Percentiles rank a stretch among this genome's conserved stretches.
Evolutionary conservation across 2,888 invertebrate genomes (phyloP).

Genomic region (Mythimna pallens): DNA sequence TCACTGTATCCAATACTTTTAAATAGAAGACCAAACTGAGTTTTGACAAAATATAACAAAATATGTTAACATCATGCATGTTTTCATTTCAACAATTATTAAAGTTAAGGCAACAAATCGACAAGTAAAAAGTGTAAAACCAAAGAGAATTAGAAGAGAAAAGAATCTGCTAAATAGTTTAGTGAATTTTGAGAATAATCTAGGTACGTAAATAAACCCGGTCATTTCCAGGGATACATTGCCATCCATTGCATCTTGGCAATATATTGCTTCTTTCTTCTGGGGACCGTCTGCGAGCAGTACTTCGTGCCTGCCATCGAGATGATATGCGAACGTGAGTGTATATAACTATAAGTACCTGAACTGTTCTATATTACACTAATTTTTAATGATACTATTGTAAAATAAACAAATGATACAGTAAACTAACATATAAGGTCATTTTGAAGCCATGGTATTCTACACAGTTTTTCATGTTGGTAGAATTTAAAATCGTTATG

Average conservation of each 20-base stretch:
- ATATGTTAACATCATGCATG: neutral
- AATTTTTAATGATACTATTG: neutral
- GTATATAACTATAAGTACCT: conserved; percentile 4
- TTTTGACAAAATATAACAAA: neutral
- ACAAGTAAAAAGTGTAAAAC: neutral
- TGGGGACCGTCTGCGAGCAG: conserved; percentile 96
- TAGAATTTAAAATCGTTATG: neutral
- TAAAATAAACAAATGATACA: neutral
- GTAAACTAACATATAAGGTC: too few relatives aligned
- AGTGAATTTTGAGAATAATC: neutral
- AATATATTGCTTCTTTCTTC: conserved; percentile 94
- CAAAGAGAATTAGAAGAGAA: neutral
- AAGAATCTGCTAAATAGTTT: neutral
- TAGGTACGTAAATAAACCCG: neutral
- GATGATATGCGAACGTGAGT: conserved; percentile 95
- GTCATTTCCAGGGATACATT: conserved; percentile 91
- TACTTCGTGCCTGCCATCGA: conserved; percentile 97
- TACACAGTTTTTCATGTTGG: neutral
- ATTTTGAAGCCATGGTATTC: too few relatives aligned
- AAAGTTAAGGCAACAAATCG: neutral
- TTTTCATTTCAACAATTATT: neutral
- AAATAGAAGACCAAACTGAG: neutral
- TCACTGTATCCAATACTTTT: neutral
- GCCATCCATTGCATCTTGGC: conserved; percentile 91
- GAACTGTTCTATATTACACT: neutral